Conservation (phyloP, 2,888 invertebrate species). For the Agelastica alni region DNA sequence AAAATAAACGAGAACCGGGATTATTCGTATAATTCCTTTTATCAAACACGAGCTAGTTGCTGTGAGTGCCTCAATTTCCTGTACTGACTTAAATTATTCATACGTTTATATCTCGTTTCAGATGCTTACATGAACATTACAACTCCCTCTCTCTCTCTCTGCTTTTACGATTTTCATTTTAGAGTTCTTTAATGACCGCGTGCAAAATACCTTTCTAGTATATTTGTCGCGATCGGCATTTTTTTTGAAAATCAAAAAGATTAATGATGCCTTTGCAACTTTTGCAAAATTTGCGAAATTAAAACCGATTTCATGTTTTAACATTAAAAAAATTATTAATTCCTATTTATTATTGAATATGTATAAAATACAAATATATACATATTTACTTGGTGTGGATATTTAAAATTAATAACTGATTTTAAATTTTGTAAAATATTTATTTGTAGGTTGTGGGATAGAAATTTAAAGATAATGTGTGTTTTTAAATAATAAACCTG, state of each 20-base stretch:
- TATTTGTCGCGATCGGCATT: constrained; percentile 12
- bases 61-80: constrained; percentile 41
- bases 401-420: too few species aligned
- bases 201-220: constrained; percentile 17
- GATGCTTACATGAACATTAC: constrained; percentile 45
- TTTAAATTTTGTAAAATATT: too few species aligned
- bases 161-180: constrained; percentile 23
- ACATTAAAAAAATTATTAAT: too few species aligned
- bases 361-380: too few species aligned
- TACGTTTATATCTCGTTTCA: constrained; percentile 48
- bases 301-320: too few species aligned
- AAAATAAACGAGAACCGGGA: constrained; percentile 38
- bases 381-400: too few species aligned
- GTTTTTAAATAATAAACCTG: too few species aligned
- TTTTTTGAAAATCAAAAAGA: constrained; percentile 12
- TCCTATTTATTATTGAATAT: too few species aligned
- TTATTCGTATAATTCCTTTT: constrained; percentile 43
- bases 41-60: constrained; percentile 41
- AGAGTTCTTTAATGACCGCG: constrained; percentile 17
- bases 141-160: constrained; percentile 36
- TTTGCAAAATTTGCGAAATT: background rate
- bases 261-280: background rate
- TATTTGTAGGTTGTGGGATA: too few species aligned
- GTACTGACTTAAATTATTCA: constrained; percentile 49
- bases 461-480: too few species aligned